Evolutionary conservation across 2,888 invertebrate genomes (phyloP).

Genomic region (Dasypolia templi): DNA sequence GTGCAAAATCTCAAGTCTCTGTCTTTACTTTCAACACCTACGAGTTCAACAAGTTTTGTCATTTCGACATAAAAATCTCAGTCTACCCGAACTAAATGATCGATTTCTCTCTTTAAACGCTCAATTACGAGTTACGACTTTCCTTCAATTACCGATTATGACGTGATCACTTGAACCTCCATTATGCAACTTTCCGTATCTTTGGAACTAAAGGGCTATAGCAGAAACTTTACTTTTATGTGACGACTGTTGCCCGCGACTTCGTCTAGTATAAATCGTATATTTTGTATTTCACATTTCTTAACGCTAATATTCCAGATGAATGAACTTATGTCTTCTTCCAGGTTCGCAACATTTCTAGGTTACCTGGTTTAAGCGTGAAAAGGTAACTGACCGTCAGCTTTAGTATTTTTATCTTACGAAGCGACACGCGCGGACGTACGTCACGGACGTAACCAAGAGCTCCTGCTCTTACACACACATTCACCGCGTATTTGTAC

Average conservation of each 20-base stretch:
- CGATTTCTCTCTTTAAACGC: slow-evolving; percentile 59
- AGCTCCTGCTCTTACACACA: too few relatives aligned
- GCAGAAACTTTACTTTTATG: background rate
- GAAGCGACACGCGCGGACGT: too few relatives aligned
- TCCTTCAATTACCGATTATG: slow-evolving; percentile 46
- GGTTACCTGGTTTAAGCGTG: background rate
- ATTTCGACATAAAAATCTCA: slow-evolving; percentile 4
- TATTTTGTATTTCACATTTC: background rate
- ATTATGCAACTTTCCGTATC: slow-evolving; percentile 42
- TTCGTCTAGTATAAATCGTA: too few relatives aligned
- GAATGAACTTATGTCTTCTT: background rate
- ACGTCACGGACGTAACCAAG: too few relatives aligned
- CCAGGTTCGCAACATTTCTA: too few relatives aligned
- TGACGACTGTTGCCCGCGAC: background rate
- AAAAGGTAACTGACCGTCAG: background rate
- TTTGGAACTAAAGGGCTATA: slow-evolving; percentile 9
- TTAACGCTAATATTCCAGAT: background rate
- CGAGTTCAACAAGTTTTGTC: background rate
- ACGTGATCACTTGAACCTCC: slow-evolving; percentile 16
- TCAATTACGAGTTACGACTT: slow-evolving; percentile 50
- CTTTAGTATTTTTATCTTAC: too few relatives aligned
- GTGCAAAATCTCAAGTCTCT: too few relatives aligned
- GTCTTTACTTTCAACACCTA: background rate
- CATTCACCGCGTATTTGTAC: too few relatives aligned
- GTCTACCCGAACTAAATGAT: slow-evolving; percentile 18